Evolutionary conservation across 2,113 vertebrate species (phyloP).

Genomic region (Entelurus aequoreus): DNA sequence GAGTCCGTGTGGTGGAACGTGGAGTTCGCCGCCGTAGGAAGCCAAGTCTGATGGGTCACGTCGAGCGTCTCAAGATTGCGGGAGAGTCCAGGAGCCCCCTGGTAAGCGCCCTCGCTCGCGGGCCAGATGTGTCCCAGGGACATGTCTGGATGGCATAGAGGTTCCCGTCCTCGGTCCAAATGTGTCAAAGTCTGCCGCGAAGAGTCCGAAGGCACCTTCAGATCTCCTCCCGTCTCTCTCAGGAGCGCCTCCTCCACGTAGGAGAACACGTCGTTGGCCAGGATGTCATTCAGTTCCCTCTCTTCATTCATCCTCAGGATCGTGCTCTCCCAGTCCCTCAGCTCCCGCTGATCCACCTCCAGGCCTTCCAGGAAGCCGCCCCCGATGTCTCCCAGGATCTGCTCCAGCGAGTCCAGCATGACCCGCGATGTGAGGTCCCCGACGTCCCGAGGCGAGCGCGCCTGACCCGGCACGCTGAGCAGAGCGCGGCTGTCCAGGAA

Average conservation of each 20-base stretch:
- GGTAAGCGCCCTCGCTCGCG: not conserved
- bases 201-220: not conserved
- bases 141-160: not conserved
- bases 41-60: not conserved
- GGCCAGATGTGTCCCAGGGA: not conserved
- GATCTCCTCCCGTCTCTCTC: slow-evolving; percentile 1
- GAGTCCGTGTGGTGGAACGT: not conserved
- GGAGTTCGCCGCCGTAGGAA: not conserved
- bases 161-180: not conserved
- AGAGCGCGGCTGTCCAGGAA: slow-evolving; percentile 63
- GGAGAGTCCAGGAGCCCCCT: slow-evolving; percentile 1
- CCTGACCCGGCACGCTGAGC: slow-evolving; percentile 42
- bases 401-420: slow-evolving; percentile 51
- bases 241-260: slow-evolving; percentile 52
- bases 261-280: slow-evolving; percentile 36
- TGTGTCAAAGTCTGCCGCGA: not conserved
- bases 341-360: not conserved
- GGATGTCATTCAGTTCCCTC: slow-evolving; percentile 17
- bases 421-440: slow-evolving; percentile 19
- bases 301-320: slow-evolving; percentile 40
- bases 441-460: slow-evolving; percentile 27
- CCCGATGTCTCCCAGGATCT: slow-evolving; percentile 23
- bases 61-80: not conserved
- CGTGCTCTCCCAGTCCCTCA: slow-evolving; percentile 58
- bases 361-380: slow-evolving; percentile 11